Conservation (phyloP, 2,888 invertebrate genomes). For the Mechanitis mazaeus region DNA sequence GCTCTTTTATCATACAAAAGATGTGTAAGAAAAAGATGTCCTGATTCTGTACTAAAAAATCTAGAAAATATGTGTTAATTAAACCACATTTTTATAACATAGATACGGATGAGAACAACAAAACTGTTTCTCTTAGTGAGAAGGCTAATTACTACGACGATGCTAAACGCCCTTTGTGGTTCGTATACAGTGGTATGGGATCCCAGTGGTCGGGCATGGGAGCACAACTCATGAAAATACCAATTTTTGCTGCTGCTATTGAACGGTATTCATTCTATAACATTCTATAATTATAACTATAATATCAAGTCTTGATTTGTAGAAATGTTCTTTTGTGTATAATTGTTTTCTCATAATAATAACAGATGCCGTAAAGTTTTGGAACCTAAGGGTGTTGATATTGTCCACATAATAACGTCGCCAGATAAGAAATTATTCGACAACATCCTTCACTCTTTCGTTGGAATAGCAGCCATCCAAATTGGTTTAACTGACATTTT, state of each 20-base stretch:
- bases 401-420: constrained; percentile 80
- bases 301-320: neutral
- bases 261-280: constrained; percentile 43
- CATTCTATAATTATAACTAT: neutral
- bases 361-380: constrained; percentile 74
- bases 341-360: constrained; percentile 9
- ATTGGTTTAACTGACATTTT: constrained; percentile 74
- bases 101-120: constrained; percentile 42
- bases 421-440: constrained; percentile 71
- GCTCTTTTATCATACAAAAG: too few species aligned
- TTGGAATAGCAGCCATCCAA: constrained; percentile 84
- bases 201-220: constrained; percentile 84
- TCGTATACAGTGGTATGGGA: constrained; percentile 85
- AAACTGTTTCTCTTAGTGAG: constrained; percentile 44
- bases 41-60: neutral
- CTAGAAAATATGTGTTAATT: neutral
- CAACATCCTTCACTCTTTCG: constrained; percentile 83
- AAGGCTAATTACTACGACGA: constrained; percentile 46
- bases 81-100: constrained; percentile 6
- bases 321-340: neutral
- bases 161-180: constrained; percentile 77
- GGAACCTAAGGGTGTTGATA: constrained; percentile 78
- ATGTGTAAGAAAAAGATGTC: too few species aligned
- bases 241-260: constrained; percentile 76
- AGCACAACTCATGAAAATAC: constrained; percentile 77